Conservation (phyloP, 2,797 vertebrate species). For the Emydoidea blandingii region DNA sequence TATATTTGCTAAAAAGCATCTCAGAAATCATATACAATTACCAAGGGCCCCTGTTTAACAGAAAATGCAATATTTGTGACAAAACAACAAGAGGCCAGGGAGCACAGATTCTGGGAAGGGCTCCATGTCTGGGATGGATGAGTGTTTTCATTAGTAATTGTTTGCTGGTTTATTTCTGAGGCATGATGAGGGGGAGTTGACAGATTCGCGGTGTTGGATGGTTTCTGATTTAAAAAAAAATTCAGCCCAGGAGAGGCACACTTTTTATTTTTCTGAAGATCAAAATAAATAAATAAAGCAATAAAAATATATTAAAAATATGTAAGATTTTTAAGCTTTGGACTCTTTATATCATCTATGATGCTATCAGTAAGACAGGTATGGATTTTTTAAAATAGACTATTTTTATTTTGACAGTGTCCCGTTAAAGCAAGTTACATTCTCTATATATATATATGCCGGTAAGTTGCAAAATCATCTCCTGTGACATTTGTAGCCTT, state of each 20-base stretch:
- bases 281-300: neutral
- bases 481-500: constrained; percentile 9
- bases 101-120: neutral
- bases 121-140: neutral
- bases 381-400: constrained; percentile 13
- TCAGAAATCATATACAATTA: neutral
- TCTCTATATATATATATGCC: no score
- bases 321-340: neutral
- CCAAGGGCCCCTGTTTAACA: constrained; percentile 12
- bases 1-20: neutral
- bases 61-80: constrained; percentile 3
- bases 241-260: neutral
- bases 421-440: neutral
- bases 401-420: constrained; percentile 5
- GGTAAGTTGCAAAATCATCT: constrained; percentile 13
- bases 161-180: neutral
- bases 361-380: neutral
- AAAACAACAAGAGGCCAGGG: constrained; percentile 4
- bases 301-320: neutral
- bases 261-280: neutral
- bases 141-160: neutral
- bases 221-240: constrained; percentile 1
- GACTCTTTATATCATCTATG: neutral
- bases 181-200: neutral
- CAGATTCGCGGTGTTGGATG: neutral